phyloP scores from a whole-genome alignment of 2,797 vertebrate species.

The Emydoidea blandingii region DNA sequence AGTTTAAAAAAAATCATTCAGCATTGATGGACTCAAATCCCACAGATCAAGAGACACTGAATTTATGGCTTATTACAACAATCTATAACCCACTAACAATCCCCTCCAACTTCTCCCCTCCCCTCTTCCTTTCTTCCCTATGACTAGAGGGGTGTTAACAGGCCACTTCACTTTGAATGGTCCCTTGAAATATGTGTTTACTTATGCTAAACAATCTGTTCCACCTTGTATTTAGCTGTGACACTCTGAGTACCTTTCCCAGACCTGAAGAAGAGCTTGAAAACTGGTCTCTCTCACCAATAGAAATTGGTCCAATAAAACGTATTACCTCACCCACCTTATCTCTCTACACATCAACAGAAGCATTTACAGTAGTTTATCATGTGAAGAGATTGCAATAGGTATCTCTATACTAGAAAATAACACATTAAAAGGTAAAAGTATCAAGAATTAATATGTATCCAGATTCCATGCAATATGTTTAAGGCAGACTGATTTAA shows the following conservation, averaged over 20 bases:
- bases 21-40: not conserved
- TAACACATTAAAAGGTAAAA: not conserved
- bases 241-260: not conserved
- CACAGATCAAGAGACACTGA: not conserved
- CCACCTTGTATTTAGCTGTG: not conserved
- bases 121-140: not conserved
- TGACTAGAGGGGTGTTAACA: not conserved
- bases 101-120: not conserved
- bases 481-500: no score
- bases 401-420: not conserved
- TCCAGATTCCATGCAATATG: no score
- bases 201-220: not conserved
- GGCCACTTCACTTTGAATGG: not conserved
- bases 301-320: not conserved
- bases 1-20: not conserved
- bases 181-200: not conserved
- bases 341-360: not conserved
- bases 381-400: not conserved
- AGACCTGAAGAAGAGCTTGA: not conserved
- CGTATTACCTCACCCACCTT: not conserved
- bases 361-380: not conserved
- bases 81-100: not conserved
- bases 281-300: not conserved
- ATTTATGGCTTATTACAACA: not conserved
- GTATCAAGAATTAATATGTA: not conserved